Percentiles rank a stretch among this genome's conserved stretches.
Evolutionary conservation across 2,113 vertebrate genomes (phyloP).

Genomic region (Takifugu bimaculatus): DNA sequence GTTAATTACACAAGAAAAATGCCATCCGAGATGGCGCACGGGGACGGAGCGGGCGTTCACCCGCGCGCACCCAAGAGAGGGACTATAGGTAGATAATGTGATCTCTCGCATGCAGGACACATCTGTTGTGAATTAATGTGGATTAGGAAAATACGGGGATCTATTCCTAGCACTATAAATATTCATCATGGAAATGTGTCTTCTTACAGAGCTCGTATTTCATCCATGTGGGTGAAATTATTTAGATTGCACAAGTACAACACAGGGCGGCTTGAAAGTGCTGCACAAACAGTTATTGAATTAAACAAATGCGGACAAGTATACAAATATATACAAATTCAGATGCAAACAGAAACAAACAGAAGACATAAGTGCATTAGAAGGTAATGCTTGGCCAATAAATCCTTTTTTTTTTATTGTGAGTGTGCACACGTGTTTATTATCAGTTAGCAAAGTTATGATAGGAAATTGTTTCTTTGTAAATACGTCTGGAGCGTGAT

Average conservation of each 20-base stretch:
- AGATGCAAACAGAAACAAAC: neutral
- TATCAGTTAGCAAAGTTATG: no score
- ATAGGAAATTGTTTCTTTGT: no score
- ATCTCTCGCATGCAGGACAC: slow-evolving; percentile 7
- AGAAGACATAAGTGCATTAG: neutral
- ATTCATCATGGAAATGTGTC: slow-evolving; percentile 5
- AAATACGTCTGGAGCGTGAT: no score
- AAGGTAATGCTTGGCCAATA: neutral
- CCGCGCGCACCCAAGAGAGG: neutral
- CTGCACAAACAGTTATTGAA: neutral
- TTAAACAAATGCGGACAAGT: neutral
- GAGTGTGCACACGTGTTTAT: no score
- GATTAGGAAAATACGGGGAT: neutral
- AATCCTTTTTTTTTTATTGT: no score
- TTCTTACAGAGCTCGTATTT: neutral
- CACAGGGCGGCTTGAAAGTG: neutral
- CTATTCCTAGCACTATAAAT: neutral
- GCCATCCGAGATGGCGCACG: no score
- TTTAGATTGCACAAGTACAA: neutral
- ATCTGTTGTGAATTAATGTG: neutral
- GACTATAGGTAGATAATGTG: neutral
- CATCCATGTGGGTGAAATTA: neutral
- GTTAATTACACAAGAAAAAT: no score
- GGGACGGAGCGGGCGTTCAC: neutral
- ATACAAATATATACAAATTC: neutral